Percentiles rank a stretch among this genome's conserved stretches.
phyloP scores from a whole-genome alignment of 37 sponge, comb jelly and placozoan genomes.

The Cliona cf. orientalis region DNA sequence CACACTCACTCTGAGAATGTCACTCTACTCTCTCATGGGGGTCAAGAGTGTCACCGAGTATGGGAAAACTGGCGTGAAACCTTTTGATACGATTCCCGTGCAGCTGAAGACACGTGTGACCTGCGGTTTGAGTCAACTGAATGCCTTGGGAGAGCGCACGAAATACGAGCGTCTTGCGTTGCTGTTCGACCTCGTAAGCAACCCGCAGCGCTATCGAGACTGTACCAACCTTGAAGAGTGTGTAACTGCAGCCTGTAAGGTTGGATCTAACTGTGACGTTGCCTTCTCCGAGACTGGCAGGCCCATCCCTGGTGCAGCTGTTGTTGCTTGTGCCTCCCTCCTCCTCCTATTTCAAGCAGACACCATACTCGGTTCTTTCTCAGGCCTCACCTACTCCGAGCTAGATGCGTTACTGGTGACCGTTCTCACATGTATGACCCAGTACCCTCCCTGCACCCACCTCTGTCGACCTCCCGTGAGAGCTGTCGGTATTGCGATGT shows the following conservation, averaged over 20 bases:
- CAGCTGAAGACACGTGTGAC: neutral
- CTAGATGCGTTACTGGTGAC: conserved; percentile 43
- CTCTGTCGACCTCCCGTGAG: conserved; percentile 8
- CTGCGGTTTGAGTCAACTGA: neutral
- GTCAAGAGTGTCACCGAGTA: conserved; percentile 41
- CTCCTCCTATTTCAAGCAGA: conserved; percentile 6
- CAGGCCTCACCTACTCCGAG: conserved; percentile 10
- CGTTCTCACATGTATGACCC: conserved; percentile 1
- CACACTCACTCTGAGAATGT: conserved; percentile 44
- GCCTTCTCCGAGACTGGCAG: neutral
- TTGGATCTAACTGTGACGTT: neutral
- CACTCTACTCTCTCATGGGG: conserved; percentile 47
- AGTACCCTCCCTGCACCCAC: neutral
- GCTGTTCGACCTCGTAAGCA: conserved; percentile 24
- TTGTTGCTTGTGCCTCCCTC: conserved; percentile 8
- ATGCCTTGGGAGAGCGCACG: neutral
- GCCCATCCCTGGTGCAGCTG: neutral
- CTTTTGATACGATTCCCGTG: neutral
- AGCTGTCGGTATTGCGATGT: conserved; percentile 15
- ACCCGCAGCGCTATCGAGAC: neutral
- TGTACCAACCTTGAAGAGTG: neutral
- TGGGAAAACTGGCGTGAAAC: too few species aligned
- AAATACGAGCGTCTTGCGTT: neutral
- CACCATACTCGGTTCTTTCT: neutral
- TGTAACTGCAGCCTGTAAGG: neutral